Evolutionary conservation across 2,888 invertebrate species (phyloP).

Genomic region (Chrysolina americana): DNA sequence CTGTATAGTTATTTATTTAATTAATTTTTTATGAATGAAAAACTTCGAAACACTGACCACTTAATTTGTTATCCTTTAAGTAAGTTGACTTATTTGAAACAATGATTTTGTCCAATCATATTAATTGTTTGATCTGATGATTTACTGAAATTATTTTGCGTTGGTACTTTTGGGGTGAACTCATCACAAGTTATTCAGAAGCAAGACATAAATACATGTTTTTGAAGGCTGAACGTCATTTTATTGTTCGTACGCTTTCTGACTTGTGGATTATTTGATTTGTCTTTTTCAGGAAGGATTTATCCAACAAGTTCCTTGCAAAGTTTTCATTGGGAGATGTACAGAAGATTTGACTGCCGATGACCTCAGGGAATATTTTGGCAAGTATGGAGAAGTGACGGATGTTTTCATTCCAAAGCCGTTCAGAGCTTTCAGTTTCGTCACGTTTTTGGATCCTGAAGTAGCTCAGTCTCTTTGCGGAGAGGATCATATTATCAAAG

Average conservation of each 20-base stretch:
- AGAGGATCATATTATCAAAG: constrained; percentile 95
- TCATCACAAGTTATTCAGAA: too few relatives aligned
- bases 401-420: constrained; percentile 98
- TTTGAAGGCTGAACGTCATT: background rate
- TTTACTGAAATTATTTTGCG: too few relatives aligned
- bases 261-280: background rate
- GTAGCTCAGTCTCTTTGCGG: constrained; percentile 92
- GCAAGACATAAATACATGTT: too few relatives aligned
- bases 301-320: constrained; percentile 88
- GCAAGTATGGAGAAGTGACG: constrained; percentile 92
- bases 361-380: constrained; percentile 91
- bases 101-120: too few relatives aligned
- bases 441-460: constrained; percentile 93
- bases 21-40: too few relatives aligned
- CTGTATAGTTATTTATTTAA: too few relatives aligned
- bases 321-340: constrained; percentile 95
- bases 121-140: too few relatives aligned
- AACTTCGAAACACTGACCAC: too few relatives aligned
- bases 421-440: constrained; percentile 93
- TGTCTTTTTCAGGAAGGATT: constrained; percentile 77
- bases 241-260: too few relatives aligned
- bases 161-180: too few relatives aligned
- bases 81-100: too few relatives aligned
- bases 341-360: constrained; percentile 94
- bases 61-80: too few relatives aligned